Base-by-base conservation (phyloP, 2,113 vertebrate species). In the Myotis brandtii region DNA sequence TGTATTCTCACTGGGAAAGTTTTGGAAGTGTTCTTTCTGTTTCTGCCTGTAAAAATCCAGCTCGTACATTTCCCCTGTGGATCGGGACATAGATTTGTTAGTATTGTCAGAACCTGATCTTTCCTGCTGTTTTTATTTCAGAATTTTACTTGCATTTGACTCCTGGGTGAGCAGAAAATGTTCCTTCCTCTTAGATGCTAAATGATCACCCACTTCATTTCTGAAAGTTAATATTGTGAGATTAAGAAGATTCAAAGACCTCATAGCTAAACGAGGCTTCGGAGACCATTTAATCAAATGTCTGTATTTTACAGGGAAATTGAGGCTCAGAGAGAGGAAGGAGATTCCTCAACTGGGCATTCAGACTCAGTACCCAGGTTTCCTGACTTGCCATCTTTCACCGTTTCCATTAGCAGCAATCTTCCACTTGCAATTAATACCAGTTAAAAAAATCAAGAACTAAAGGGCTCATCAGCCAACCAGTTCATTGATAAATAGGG, bases 21-120 rank as follows among this genome's bases (percentile, higher is more conserved):
- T 94, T 77, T 67, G 32, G 67, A 92, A 91, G 72, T 87, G 79
- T 96, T 95, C 82, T 95, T 95, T 95, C 86, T 96, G 86, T 96
- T 95, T 76, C 72, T 92, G 32, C 72, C 23, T 93, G 32, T 92
- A 89, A 95, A 95, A 96, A 95, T 67, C 43, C 37, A 81, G 56
- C 30, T 43, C 9, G 0, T 88, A 93, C 94, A 84, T 95, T 89
- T 95, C 93, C 50, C 80, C 27, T 76, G 66, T 27, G 86, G 12
- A 43, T 90, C 46, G 84, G 37, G 86, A 94, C 75, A 86, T 84
- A 75, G n/a, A 59, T 86, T 94, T 95, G 83, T 95, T 97, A 93
- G 66, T 89, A 59, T 76, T 72, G 40, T 95, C 76, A 87, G 75
- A 93, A 66, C 62, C 52, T 81, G 69, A 27, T 56, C 46, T 84